These are phyloP conservation scores for Caenorhabditis sulstoni DNA, from an alignment of 2,888 invertebrate species.

Conservation along the genomic window DNA sequence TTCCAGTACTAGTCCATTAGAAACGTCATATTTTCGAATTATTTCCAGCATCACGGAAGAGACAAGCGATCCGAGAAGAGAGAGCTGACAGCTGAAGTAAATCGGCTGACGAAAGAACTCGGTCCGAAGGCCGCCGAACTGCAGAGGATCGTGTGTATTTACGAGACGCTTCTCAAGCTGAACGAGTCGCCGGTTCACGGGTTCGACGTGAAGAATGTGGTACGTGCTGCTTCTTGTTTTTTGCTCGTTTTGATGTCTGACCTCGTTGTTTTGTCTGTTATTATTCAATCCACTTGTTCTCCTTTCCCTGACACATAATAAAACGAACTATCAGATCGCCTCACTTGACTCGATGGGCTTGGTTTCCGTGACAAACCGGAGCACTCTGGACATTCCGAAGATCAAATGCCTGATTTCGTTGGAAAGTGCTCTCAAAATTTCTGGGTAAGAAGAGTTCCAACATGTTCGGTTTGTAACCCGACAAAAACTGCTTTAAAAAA, in stretches of 20 bases:
- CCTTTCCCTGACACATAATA: background rate
- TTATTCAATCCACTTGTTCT: background rate
- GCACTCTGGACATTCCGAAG: conserved; percentile 52
- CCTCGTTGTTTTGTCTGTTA: conserved; percentile 4
- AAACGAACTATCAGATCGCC: conserved; percentile 40
- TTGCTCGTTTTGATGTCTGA: background rate
- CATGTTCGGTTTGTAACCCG: no score
- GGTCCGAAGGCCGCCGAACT: conserved; percentile 55
- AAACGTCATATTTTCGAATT: background rate
- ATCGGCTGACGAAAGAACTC: conserved; percentile 42
- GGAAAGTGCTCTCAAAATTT: conserved; percentile 57
- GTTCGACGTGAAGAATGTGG: conserved; percentile 56
- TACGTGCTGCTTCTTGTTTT: conserved; percentile 3
- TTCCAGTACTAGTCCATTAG: conserved; percentile 5
- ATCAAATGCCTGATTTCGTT: conserved; percentile 56
- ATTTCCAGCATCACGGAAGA: conserved; percentile 55
- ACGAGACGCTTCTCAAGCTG: conserved; percentile 34
- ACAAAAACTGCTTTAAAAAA: no score
- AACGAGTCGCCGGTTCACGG: conserved; percentile 13
- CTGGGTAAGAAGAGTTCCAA: conserved; percentile 35
- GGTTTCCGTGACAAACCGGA: conserved; percentile 42
- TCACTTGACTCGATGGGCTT: conserved; percentile 58
- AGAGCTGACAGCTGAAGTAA: conserved; percentile 46
- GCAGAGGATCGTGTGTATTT: conserved; percentile 55
- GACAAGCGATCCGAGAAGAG: conserved; percentile 55